These are phyloP conservation scores for Scomber japonicus DNA, from an alignment of 2,113 vertebrate species.

Conservation along the genomic window DNA sequence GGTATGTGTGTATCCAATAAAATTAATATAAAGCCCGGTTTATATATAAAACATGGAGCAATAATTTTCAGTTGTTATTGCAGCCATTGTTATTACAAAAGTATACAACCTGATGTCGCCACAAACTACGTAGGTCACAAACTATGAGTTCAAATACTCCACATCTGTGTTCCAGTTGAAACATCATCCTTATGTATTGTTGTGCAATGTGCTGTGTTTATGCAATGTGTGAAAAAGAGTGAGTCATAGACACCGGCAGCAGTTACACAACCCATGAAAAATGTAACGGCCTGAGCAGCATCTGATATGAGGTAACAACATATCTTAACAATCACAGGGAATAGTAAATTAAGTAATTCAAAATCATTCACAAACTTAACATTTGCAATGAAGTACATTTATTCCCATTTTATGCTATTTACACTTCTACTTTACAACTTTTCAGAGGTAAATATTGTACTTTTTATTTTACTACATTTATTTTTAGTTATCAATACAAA, in stretches of 20 bases:
- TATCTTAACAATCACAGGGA: neutral
- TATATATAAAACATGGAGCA: neutral
- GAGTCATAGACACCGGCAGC: constrained; percentile 21
- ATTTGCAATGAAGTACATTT: too few species aligned
- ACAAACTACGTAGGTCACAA: neutral
- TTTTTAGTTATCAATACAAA: too few species aligned
- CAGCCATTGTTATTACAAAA: neutral
- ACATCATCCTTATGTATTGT: neutral
- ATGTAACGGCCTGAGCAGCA: neutral
- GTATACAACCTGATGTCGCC: neutral
- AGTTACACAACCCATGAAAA: constrained; percentile 21
- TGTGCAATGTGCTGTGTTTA: neutral
- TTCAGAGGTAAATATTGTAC: too few species aligned
- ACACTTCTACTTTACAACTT: too few species aligned
- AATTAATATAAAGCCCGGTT: neutral
- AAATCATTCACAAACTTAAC: too few species aligned
- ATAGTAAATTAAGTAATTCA: neutral
- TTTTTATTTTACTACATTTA: too few species aligned
- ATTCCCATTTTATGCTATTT: too few species aligned
- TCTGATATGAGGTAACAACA: neutral
- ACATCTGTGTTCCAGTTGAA: neutral
- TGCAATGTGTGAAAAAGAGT: neutral
- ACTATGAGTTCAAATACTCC: constrained; percentile 4
- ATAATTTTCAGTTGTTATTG: neutral
- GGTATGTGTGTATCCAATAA: neutral